Evolutionary conservation across 2,888 invertebrate genomes (phyloP).

Genomic region (Crocallis elinguaria): DNA sequence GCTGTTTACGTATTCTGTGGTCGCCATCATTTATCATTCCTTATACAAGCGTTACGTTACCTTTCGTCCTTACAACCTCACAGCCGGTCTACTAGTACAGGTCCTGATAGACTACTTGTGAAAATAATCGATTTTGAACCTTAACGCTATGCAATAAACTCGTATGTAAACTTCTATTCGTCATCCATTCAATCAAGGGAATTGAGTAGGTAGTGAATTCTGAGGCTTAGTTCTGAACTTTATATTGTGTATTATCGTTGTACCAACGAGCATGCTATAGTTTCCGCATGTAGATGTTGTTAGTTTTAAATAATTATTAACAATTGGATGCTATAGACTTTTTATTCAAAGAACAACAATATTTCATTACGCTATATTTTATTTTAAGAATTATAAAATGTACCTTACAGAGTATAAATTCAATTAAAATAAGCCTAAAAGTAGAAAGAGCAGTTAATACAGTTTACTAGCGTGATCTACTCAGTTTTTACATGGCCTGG

Average conservation of each 20-base stretch:
- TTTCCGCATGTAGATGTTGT: conserved; percentile 21
- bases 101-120: conserved; percentile 1
- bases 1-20: conserved; percentile 18
- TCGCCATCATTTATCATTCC: conserved; percentile 1
- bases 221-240: background rate
- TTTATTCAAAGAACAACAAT: background rate
- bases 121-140: background rate
- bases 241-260: background rate
- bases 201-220: background rate
- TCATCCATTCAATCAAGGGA: conserved; percentile 9
- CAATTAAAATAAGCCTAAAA: background rate
- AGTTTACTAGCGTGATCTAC: background rate
- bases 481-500: conserved; percentile 32
- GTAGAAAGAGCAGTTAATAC: too few species aligned
- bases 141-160: background rate
- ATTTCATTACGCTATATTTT: background rate
- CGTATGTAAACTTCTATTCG: background rate
- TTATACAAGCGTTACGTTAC: conserved; percentile 29
- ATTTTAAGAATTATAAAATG: background rate
- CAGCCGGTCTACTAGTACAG: conserved; percentile 4
- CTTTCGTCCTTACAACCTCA: conserved; percentile 13
- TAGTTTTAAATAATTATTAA: conserved; percentile 6
- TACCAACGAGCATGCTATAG: conserved; percentile 13
- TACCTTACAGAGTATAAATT: background rate
- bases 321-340: too few species aligned